phyloP scores from a whole-genome alignment of 2,113 vertebrate species.

The Narcine bancroftii region DNA sequence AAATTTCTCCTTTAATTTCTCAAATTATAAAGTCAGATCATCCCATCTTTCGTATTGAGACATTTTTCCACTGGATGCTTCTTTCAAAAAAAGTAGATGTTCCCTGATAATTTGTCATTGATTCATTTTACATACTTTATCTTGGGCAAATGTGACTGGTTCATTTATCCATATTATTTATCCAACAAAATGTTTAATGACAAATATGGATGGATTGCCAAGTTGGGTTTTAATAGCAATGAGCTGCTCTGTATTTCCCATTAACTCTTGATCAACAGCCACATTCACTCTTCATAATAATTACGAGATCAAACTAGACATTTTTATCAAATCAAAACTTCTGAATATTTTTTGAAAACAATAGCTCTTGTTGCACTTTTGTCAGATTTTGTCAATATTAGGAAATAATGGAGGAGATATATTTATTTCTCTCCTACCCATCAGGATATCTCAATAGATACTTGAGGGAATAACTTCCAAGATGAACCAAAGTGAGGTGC shows the following conservation, averaged over 20 bases:
- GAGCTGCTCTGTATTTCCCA: conserved; percentile 7
- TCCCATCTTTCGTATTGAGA: not conserved
- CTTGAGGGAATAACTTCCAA: too few species aligned
- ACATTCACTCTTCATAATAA: conserved; percentile 30
- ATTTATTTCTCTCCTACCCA: not conserved
- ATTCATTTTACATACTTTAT: conserved; percentile 62
- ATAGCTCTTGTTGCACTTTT: not conserved
- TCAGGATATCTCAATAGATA: not conserved
- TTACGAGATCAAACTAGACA: not conserved
- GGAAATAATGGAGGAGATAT: not conserved
- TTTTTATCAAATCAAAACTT: not conserved
- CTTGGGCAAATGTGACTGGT: conserved; percentile 59
- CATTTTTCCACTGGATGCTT: not conserved
- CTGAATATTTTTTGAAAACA: not conserved
- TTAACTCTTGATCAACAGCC: conserved; percentile 35
- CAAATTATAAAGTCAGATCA: not conserved
- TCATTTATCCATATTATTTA: conserved; percentile 70
- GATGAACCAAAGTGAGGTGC: too few species aligned
- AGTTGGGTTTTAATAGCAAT: conserved; percentile 26
- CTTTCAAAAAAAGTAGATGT: conserved; percentile 21
- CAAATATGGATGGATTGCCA: conserved; percentile 43
- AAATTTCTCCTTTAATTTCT: not conserved
- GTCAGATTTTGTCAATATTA: not conserved
- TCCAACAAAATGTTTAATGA: conserved; percentile 59
- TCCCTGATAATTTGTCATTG: conserved; percentile 51